These are phyloP conservation scores for Drosophila arawakana DNA, from an alignment of 1,140 invertebrate species.

Conservation along the genomic window DNA sequence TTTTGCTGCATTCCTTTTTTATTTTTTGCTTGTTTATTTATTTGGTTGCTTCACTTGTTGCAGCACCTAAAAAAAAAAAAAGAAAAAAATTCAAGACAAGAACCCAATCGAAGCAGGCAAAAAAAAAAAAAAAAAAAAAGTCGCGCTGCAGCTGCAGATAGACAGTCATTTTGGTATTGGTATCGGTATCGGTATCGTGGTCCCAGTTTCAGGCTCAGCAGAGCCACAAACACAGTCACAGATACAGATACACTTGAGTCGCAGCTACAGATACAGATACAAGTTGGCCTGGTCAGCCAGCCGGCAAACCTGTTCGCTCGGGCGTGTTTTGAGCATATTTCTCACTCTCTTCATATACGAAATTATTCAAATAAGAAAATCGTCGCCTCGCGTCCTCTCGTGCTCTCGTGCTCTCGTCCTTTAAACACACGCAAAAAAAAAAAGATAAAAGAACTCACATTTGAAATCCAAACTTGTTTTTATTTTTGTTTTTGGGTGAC, in stretches of 20 bases:
- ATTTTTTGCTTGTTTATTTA: slow-evolving; percentile 71
- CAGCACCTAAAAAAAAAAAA: slow-evolving; percentile 17
- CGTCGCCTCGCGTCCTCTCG: slow-evolving; percentile 39
- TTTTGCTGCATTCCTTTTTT: slow-evolving; percentile 69
- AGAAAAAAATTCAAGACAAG: too few relatives aligned
- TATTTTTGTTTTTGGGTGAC: slow-evolving; percentile 21
- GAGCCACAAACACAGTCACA: slow-evolving; percentile 55
- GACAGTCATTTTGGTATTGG: slow-evolving; percentile 16
- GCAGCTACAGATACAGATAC: slow-evolving; percentile 1
- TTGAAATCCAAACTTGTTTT: slow-evolving; percentile 60
- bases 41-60: slow-evolving; percentile 76
- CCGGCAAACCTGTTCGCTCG: slow-evolving; percentile 66
- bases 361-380: slow-evolving; percentile 82
- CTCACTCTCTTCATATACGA: slow-evolving; percentile 56
- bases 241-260: slow-evolving; percentile 36
- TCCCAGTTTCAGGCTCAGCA: slow-evolving; percentile 49
- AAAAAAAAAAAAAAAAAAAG: slow-evolving; percentile 15
- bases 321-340: slow-evolving; percentile 42
- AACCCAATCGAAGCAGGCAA: slow-evolving; percentile 6
- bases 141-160: slow-evolving; percentile 50
- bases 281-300: slow-evolving; percentile 28
- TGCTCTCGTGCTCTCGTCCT: slow-evolving; percentile 36
- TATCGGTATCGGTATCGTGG: slow-evolving; percentile 30
- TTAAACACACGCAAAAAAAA: background rate
- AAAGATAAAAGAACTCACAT: slow-evolving; percentile 19